phyloP scores from a whole-genome alignment of 92 coral and sea anemone species.

The Palythoa heliodiscus region DNA sequence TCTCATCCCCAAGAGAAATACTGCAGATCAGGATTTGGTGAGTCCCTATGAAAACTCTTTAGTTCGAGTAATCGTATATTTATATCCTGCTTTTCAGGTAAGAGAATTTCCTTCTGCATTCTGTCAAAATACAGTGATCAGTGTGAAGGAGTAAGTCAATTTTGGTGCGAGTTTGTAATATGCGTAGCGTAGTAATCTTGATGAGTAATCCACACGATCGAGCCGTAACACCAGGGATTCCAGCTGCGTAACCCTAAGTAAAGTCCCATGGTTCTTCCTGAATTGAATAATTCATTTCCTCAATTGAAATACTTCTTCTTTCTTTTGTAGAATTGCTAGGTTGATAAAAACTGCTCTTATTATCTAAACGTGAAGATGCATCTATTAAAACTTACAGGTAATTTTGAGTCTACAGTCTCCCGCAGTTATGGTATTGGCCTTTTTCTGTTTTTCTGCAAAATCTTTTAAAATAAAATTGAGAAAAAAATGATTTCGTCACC shows the following conservation, averaged over 20 bases:
- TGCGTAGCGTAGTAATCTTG: neutral
- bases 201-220: neutral
- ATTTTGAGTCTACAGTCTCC: neutral
- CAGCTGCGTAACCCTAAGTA: slow-evolving; percentile 2
- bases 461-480: neutral
- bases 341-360: neutral
- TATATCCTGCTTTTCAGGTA: neutral
- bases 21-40: slow-evolving; percentile 94
- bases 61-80: neutral
- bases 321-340: neutral
- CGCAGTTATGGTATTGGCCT: neutral
- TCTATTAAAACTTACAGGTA: slow-evolving; percentile 1
- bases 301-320: neutral
- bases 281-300: slow-evolving; percentile 9
- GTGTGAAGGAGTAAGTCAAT: neutral
- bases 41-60: slow-evolving; percentile 26
- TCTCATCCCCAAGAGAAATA: slow-evolving; percentile 91
- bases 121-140: neutral
- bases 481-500: neutral
- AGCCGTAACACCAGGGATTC: neutral
- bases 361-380: neutral
- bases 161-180: neutral
- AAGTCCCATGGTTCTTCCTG: slow-evolving; percentile 12
- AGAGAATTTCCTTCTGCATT: neutral
- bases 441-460: neutral